Evolutionary conservation across 1,140 invertebrate genomes (phyloP).

Genomic region (Trachelipus rathkii): DNA sequence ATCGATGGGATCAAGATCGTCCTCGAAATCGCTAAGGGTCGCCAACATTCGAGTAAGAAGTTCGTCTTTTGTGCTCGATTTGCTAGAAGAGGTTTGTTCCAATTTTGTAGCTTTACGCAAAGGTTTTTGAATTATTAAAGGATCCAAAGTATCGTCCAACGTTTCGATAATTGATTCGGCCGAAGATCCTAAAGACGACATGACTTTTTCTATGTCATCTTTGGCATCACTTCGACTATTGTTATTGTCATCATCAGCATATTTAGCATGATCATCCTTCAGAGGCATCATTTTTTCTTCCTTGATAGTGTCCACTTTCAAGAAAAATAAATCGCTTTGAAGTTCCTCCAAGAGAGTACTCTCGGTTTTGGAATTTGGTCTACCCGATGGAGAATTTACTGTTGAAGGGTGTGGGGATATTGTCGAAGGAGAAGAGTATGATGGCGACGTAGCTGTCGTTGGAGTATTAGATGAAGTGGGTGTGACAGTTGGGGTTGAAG

Average conservation of each 20-base stretch:
- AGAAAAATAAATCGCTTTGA: neutral
- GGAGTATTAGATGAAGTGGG: conserved; percentile 2
- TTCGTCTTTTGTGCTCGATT: neutral
- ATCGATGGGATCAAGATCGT: conserved; percentile 17
- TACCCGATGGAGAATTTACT: neutral
- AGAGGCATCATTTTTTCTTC: neutral
- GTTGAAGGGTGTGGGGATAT: neutral
- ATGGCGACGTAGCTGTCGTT: neutral
- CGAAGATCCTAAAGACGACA: neutral
- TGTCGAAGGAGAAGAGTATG: neutral
- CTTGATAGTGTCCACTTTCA: neutral
- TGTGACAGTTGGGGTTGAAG: neutral
- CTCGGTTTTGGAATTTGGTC: neutral
- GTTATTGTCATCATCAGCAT: neutral
- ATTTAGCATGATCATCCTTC: neutral
- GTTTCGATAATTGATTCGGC: neutral
- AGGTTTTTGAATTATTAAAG: neutral
- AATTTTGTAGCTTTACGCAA: neutral
- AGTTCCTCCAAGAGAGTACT: neutral
- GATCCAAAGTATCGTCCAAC: neutral
- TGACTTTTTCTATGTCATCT: neutral
- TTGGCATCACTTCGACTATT: neutral
- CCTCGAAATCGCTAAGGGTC: conserved; percentile 7
- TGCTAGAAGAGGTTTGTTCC: neutral
- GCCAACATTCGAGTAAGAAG: neutral